Base-by-base conservation (phyloP, 2,113 vertebrate species). In the Percopsis transmontana region DNA sequence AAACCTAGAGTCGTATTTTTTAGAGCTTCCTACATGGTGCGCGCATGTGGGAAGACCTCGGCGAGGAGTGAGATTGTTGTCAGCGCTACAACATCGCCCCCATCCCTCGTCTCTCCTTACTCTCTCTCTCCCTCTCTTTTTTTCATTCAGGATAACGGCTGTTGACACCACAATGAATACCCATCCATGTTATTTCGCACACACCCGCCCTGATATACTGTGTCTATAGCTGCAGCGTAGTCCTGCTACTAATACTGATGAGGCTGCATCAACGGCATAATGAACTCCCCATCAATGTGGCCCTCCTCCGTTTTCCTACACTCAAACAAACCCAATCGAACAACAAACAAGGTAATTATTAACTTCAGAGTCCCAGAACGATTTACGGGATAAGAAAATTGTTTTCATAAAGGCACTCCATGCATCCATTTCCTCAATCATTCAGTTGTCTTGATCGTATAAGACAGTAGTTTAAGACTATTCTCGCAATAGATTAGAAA, bases 1-100 rank as follows among this genome's bases (percentile, higher is more conserved):
- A 20, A 52, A 56, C 40, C 40, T 55, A 71, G 68, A 53, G 45
- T 67, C 12, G 76, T 15, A 52, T 16, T n/a, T 71, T 68, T 62
- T 70, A 3, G 76, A 72, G 76, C 76, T 86, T 86, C 80, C 82
- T 74, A 42, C 69, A 74, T 73, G 51, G 66, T 64, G 63, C 21
- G 58, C 58, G 64, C 64, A n/a, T 62, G 16, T 48, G 15, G 38
- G 41, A 50, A 50, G 59, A 33, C 27, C 27, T 33, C 27, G 27
- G 39, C 41, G 60, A 38, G 44, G 60, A 61, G 39, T 54, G 24
- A 6, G 33, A 53, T 41, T 44, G 40, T 21, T 51, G 55, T 48
- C 40, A 18, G 53, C 68, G 54, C 77, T 78, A 40, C 73, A 54
- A 41, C 33, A 60, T 66, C 16, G 16, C 65, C 52, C 40, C 39